Evolutionary conservation across 1,140 invertebrate genomes (phyloP), one percentile per base, ranked within the genome.

Genomic region (Tetramorium simillimum): DNA sequence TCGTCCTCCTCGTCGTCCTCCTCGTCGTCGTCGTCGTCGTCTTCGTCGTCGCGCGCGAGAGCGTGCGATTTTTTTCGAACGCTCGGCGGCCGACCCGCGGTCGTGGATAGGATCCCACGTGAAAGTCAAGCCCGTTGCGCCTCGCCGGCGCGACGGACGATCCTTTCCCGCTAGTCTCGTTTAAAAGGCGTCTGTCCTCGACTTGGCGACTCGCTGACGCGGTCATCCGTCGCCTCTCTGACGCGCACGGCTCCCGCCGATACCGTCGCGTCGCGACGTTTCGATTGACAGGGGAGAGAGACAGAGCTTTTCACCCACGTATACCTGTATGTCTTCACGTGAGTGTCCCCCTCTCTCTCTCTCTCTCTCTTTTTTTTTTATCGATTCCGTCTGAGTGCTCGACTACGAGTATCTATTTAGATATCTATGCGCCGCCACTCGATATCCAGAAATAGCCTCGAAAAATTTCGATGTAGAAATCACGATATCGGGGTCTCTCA

Each of bases 141-240:
- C 75, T 63, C 73, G 73, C 70, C 60, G 69, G 51, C 63, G 67
- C 33, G 82, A 46, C 51, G 46, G 49, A 43, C 43, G 58, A 65
- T 88, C 76, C 85, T 88, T 88, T 76, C 85, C 43, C 85, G 76
- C 85, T 77, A 49, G 76, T 81, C 85, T 80, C 85, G 67, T 88
- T 88, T 86, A 87, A 84, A 84, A 86, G 85, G 69, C 86, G 63
- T 85, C 81, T 75, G 88, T 89, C 88, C 86, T 85, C 88, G 88
- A 89, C 72, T 80, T 62, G 88, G 86, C 88, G 88, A 85, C 86
- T 80, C 86, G 33, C 65, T 85, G 86, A 88, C 88, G 88, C 80
- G 86, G 86, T 89, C 81, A 89, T 85, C 86, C 85, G 86, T 85
- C 88, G 88, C 65, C 78, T 76, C 67, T 75, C 63, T 80, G 86